Percentiles rank a stretch among this genome's conserved stretches.
These are phyloP conservation scores for Sardina pilchardus DNA, from an alignment of 2,113 vertebrate genomes.

Conservation along the genomic window DNA sequence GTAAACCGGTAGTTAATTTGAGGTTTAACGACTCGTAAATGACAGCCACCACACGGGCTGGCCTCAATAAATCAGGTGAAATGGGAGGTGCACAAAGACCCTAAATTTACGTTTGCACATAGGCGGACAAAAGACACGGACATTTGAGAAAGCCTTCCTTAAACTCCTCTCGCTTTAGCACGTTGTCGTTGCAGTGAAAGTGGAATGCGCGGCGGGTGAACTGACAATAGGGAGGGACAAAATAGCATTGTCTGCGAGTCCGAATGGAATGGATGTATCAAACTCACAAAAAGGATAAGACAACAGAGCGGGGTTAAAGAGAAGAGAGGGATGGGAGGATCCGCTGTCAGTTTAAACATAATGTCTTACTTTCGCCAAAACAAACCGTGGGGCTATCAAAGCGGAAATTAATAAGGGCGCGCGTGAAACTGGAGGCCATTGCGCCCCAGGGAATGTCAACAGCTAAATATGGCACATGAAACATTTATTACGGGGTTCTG, in stretches of 20 bases:
- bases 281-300: slow-evolving; percentile 72
- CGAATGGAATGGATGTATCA: slow-evolving; percentile 75
- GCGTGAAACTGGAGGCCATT: slow-evolving; percentile 46
- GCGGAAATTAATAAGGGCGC: slow-evolving; percentile 69
- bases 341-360: slow-evolving; percentile 74
- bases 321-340: slow-evolving; percentile 63
- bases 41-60: slow-evolving; percentile 57
- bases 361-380: slow-evolving; percentile 73
- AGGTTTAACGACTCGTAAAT: slow-evolving; percentile 64
- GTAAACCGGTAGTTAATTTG: slow-evolving; percentile 61
- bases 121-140: slow-evolving; percentile 36
- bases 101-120: slow-evolving; percentile 61
- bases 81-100: slow-evolving; percentile 58
- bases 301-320: slow-evolving; percentile 57
- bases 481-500: slow-evolving; percentile 35
- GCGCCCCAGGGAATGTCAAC: slow-evolving; percentile 63
- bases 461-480: slow-evolving; percentile 40
- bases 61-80: slow-evolving; percentile 74
- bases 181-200: slow-evolving; percentile 12
- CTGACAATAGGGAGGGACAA: slow-evolving; percentile 78
- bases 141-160: slow-evolving; percentile 5
- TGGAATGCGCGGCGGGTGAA: slow-evolving; percentile 1
- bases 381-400: slow-evolving; percentile 71
- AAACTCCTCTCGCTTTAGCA: not conserved
- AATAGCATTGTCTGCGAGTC: slow-evolving; percentile 82